Percentiles rank a stretch among this genome's conserved stretches.
Conservation (phyloP, 2,888 invertebrate species). For the Tipula helvola region DNA sequence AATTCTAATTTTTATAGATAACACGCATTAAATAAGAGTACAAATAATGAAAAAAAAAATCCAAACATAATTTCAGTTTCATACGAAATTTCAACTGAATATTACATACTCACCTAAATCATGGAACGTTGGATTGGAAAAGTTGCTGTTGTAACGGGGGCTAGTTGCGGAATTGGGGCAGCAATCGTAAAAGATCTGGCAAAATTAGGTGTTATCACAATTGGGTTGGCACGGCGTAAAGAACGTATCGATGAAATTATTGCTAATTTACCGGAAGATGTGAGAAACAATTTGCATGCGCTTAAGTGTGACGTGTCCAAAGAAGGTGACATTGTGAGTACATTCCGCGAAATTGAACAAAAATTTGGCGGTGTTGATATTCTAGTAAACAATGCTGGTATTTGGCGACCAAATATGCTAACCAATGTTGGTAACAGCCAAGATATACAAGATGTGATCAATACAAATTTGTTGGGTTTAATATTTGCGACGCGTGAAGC, state of each 20-base stretch:
- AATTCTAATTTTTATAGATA: too few species aligned
- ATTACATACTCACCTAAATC: neutral
- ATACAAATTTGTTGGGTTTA: constrained; percentile 35
- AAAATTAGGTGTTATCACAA: constrained; percentile 40
- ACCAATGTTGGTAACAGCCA: constrained; percentile 18
- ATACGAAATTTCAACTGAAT: neutral
- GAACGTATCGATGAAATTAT: constrained; percentile 28
- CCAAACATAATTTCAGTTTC: too few species aligned
- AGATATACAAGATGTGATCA: constrained; percentile 29
- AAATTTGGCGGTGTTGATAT: constrained; percentile 41
- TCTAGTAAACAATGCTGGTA: constrained; percentile 45
- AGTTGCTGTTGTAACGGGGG: constrained; percentile 51
- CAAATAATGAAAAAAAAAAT: too few species aligned
- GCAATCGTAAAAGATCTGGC: constrained; percentile 37
- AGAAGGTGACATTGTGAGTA: constrained; percentile 39
- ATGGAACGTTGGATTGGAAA: constrained; percentile 49
- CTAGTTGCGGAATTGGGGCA: constrained; percentile 49
- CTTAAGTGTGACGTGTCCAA: constrained; percentile 37
- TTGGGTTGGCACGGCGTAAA: constrained; percentile 41
- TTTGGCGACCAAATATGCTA: constrained; percentile 21
- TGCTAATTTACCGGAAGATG: constrained; percentile 18
- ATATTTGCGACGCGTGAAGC: constrained; percentile 36
- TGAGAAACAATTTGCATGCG: constrained; percentile 23
- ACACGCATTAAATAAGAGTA: neutral
- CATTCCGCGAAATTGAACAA: constrained; percentile 39